These are phyloP conservation scores for Masticophis lateralis DNA, from an alignment of 2,797 vertebrate species.

Conservation along the genomic window DNA sequence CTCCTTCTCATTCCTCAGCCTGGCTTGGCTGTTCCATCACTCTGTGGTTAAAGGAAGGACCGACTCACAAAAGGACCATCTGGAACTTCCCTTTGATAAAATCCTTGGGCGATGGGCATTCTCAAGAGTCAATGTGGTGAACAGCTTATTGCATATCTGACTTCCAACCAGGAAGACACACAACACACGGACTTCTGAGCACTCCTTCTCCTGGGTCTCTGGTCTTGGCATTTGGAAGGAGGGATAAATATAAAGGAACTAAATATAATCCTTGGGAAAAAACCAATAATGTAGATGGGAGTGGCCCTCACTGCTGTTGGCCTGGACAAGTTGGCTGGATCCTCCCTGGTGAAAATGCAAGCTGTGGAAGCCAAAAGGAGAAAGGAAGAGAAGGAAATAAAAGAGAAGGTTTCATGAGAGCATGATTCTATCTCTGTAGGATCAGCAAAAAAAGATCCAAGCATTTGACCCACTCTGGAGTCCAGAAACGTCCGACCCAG, in stretches of 20 bases:
- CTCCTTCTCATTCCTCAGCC: background rate
- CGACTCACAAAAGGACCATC: rapidly evolving
- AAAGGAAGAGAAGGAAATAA: no score
- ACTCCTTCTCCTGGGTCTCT: background rate
- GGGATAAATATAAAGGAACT: background rate
- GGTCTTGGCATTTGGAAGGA: background rate
- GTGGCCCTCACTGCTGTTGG: background rate
- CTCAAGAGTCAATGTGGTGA: background rate
- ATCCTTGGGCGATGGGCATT: background rate
- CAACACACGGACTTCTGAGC: no score
- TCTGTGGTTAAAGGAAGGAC: rapidly evolving
- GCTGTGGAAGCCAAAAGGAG: background rate
- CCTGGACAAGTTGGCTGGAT: background rate
- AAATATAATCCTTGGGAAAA: background rate
- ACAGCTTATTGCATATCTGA: background rate
- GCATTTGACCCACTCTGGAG: constrained; percentile 69
- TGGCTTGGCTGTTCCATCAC: background rate
- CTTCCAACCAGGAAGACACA: background rate
- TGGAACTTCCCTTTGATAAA: background rate
- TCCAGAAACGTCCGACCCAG: constrained; percentile 66
- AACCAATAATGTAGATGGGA: background rate
- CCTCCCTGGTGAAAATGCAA: background rate
- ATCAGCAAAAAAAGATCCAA: constrained; percentile 66
- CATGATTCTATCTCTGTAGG: constrained; percentile 46
- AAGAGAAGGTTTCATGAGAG: constrained; percentile 42